Conservation (phyloP, 2,113 vertebrate genomes). For the Laticauda colubrina region DNA sequence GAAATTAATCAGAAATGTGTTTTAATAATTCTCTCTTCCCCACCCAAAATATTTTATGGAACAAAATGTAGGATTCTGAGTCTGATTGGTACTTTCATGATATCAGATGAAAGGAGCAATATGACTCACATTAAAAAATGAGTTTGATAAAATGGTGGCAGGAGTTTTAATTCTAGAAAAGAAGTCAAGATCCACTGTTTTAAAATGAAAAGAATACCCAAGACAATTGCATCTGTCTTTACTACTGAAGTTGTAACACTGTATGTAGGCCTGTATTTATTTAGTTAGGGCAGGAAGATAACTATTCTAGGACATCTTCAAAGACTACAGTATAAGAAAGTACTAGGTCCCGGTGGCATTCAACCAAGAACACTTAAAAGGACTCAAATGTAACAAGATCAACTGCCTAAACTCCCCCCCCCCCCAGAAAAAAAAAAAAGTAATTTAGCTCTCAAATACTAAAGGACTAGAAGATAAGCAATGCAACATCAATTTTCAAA, state of each 20-base stretch:
- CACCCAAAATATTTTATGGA: not conserved
- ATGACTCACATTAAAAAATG: not conserved
- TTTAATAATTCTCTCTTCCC: not conserved
- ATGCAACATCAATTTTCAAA: not conserved
- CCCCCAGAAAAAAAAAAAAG: not conserved
- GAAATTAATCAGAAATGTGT: conserved; percentile 2
- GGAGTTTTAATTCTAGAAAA: not conserved
- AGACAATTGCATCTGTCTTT: not conserved
- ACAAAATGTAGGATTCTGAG: not conserved
- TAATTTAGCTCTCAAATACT: not conserved
- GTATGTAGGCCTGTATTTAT: not conserved
- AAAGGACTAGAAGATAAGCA: not conserved
- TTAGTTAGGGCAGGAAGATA: not conserved
- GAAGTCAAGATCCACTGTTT: not conserved
- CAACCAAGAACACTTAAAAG: not conserved
- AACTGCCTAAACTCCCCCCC: not conserved
- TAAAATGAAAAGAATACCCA: not conserved
- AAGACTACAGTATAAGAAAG: not conserved
- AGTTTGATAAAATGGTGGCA: not conserved
- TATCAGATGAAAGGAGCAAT: not conserved
- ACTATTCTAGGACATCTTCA: not conserved
- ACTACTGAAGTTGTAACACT: not conserved
- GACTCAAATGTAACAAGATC: not conserved
- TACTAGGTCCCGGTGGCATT: not conserved
- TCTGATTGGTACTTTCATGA: not conserved